Evolutionary conservation across 2,888 invertebrate species (phyloP).

Genomic region (Serripes groenlandicus): DNA sequence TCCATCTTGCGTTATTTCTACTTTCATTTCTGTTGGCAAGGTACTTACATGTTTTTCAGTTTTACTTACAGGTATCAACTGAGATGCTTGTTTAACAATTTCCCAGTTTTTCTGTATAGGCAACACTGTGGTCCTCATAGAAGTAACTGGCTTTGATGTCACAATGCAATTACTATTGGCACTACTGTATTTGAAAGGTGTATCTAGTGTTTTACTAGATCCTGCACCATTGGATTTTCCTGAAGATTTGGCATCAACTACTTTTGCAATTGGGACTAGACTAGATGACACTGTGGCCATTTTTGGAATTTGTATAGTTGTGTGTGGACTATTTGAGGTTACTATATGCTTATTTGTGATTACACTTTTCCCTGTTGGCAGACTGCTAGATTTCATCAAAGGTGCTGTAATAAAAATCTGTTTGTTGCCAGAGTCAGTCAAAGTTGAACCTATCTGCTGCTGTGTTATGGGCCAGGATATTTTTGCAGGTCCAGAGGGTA

Average conservation of each 20-base stretch:
- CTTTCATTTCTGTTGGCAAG: background rate
- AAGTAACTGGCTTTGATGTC: background rate
- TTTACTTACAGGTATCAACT: slow-evolving; percentile 17
- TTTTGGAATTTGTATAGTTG: slow-evolving; percentile 6
- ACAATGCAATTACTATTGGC: background rate
- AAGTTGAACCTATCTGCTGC: slow-evolving; percentile 17
- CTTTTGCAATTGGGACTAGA: slow-evolving; percentile 31
- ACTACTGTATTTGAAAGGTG: background rate
- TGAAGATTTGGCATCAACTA: slow-evolving; percentile 30
- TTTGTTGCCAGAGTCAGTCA: slow-evolving; percentile 44
- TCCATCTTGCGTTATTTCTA: background rate
- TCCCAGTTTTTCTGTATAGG: slow-evolving; percentile 65
- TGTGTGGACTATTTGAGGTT: background rate
- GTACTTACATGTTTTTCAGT: background rate
- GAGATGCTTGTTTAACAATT: slow-evolving; percentile 60
- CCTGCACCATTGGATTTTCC: background rate
- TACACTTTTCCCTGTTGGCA: slow-evolving; percentile 6
- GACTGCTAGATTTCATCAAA: slow-evolving; percentile 15
- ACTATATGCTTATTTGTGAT: slow-evolving; percentile 3
- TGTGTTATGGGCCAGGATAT: slow-evolving; percentile 62
- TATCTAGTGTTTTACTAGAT: background rate
- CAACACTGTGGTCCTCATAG: slow-evolving; percentile 49
- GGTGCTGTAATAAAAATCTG: slow-evolving; percentile 55
- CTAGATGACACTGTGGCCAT: background rate
- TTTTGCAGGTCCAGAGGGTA: slow-evolving; percentile 61